Conservation (phyloP, 2,113 vertebrate species). For the Sula dactylatra region DNA sequence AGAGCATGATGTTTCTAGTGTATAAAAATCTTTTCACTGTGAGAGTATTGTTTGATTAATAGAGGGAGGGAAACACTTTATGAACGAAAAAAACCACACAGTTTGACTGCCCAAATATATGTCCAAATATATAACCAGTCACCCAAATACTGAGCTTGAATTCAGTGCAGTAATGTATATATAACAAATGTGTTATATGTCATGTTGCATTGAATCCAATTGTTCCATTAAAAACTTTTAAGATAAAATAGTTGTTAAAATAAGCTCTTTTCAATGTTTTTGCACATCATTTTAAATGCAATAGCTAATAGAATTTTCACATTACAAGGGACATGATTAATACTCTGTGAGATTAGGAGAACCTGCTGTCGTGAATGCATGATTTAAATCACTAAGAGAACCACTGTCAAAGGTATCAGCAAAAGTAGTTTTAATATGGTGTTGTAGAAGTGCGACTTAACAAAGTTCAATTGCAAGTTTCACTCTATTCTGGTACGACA, state of each 20-base stretch:
- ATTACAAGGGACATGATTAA: slow-evolving; percentile 18
- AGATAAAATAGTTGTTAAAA: slow-evolving; percentile 28
- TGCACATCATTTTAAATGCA: not conserved
- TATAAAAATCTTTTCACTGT: not conserved
- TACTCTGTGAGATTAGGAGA: not conserved
- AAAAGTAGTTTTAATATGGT: not conserved
- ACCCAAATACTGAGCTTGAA: not conserved
- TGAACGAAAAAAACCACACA: not conserved
- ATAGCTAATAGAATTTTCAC: slow-evolving; percentile 17
- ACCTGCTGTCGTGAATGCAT: not conserved
- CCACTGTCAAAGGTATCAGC: not conserved
- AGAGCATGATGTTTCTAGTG: not conserved
- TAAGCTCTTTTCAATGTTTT: slow-evolving; percentile 11
- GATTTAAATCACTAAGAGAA: not conserved
- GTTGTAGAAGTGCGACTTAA: not conserved
- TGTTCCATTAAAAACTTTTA: slow-evolving; percentile 27
- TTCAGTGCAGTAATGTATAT: not conserved
- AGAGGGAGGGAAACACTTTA: not conserved
- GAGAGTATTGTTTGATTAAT: not conserved
- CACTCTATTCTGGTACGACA: not conserved
- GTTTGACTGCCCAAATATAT: not conserved
- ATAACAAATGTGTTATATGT: not conserved
- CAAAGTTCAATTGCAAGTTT: not conserved
- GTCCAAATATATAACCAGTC: not conserved
- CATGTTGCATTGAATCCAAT: slow-evolving; percentile 10